phyloP scores from a whole-genome alignment of 2,113 vertebrate species.

The Pipra filicauda region DNA sequence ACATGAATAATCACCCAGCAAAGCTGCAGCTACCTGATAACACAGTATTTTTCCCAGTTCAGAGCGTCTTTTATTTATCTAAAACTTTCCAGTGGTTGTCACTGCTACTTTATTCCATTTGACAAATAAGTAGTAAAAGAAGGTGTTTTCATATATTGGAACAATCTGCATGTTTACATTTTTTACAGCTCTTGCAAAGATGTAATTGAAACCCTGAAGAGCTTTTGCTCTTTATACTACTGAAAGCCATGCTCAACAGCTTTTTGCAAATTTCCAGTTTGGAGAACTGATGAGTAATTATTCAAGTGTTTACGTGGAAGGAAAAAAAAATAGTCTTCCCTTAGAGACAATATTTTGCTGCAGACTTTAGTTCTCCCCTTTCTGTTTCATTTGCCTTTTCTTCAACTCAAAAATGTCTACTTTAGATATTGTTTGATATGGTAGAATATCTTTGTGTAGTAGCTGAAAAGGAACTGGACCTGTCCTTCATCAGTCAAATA shows the following conservation, averaged over 20 bases:
- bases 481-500: neutral
- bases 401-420: neutral
- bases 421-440: neutral
- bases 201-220: constrained; percentile 26
- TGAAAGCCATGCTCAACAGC: neutral
- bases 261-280: constrained; percentile 3
- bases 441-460: neutral
- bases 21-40: constrained; percentile 28
- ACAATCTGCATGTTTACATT: constrained; percentile 15
- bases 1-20: neutral
- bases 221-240: neutral
- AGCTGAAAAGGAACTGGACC: neutral
- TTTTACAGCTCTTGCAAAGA: constrained; percentile 33
- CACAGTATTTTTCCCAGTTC: neutral
- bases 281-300: neutral
- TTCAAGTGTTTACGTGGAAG: neutral
- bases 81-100: neutral
- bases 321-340: neutral
- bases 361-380: neutral
- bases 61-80: neutral
- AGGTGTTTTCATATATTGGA: constrained; percentile 12
- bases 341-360: neutral
- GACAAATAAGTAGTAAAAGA: neutral
- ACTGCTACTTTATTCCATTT: neutral
- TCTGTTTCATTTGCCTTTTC: neutral